phyloP scores from a whole-genome alignment of 2,113 vertebrate genomes.

The Gymnobelideus leadbeateri region DNA sequence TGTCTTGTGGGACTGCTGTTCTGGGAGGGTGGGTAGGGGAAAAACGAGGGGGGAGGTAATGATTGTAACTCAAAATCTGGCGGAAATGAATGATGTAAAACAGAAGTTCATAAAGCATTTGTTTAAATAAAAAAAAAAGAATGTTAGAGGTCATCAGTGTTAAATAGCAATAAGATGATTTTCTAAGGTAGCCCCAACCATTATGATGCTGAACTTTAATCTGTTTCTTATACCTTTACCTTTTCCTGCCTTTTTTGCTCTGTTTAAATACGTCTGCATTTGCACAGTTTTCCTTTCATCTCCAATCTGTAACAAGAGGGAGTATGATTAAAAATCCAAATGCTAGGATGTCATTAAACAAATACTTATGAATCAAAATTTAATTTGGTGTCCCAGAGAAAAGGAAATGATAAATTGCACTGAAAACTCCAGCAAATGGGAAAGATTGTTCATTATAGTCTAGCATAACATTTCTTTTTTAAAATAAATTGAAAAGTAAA shows the following conservation, averaged over 20 bases:
- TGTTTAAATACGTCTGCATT: neutral
- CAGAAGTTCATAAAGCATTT: too few relatives aligned
- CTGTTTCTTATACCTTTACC: slow-evolving; percentile 1
- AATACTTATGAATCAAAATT: slow-evolving; percentile 23
- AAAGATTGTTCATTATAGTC: neutral
- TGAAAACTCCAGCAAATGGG: neutral
- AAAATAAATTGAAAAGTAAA: slow-evolving; percentile 29
- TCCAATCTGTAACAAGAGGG: neutral
- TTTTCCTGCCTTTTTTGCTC: neutral
- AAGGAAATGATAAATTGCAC: slow-evolving; percentile 28
- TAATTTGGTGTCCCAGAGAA: slow-evolving; percentile 21
- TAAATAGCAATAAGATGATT: neutral
- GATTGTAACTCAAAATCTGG: too few relatives aligned
- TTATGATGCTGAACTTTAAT: slow-evolving; percentile 8
- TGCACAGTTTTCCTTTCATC: slow-evolving; percentile 14
- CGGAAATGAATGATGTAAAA: too few relatives aligned
- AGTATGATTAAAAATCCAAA: slow-evolving; percentile 17
- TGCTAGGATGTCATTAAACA: slow-evolving; percentile 30
- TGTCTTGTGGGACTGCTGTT: too few relatives aligned
- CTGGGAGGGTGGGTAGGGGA: too few relatives aligned
- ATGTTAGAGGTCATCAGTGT: neutral
- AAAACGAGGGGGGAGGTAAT: too few relatives aligned
- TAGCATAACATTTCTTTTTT: slow-evolving; percentile 9
- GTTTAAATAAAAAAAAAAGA: too few relatives aligned
- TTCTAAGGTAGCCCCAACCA: neutral